Base-by-base conservation (phyloP, 2,888 invertebrate genomes). In the Lasioglossum figueresi region DNA sequence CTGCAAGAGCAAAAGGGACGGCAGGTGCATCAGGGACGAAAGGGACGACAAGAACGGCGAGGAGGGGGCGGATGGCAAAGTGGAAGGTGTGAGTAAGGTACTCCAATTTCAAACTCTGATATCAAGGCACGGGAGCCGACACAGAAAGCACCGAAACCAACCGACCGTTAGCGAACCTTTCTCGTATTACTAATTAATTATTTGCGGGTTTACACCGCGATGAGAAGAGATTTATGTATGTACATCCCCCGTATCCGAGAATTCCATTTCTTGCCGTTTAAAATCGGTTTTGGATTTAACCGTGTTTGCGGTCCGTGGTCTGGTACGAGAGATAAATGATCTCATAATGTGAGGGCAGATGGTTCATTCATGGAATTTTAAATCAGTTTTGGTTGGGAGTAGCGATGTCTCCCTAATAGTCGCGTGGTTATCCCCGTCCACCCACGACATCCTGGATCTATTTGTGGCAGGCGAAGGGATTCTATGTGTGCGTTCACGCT, bases 141-240 rank as follows among this genome's bases (percentile, higher is more conserved):
- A 91, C 90, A 91, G 91, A 91, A 91, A 89, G 90, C 88, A 86
- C 85, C 89, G 80, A 91, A 91, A 19, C 86, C 90, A 92, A 91
- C 92, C 91, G 91, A 91, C 91, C 91, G 90, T 92, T 90, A 90
- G 90, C 87, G 87, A 90, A 91, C 90, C 89, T 91, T 90, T 91
- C 94, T 94, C 94, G 88, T 91, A 91, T 94, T 94, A 93, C 95
- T 94, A 94, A 94, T 94, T 94, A 94, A 95, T 94, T 94, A 94
- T 93, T 93, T 93, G 92, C 89, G 90, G 91, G 91, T 92, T 93
- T 91, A 89, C 87, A 89, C 90, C 89, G 82, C 85, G 86, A 92
- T 91, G 91, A 91, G 82, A 81, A 88, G 87, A 89, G 90, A 93
- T 93, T 93, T 93, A 63, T 63, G 63, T 93, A 63, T 63, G 63